These are phyloP conservation scores for Fulmarus glacialis DNA, from an alignment of 2,113 vertebrate species.

Conservation along the genomic window DNA sequence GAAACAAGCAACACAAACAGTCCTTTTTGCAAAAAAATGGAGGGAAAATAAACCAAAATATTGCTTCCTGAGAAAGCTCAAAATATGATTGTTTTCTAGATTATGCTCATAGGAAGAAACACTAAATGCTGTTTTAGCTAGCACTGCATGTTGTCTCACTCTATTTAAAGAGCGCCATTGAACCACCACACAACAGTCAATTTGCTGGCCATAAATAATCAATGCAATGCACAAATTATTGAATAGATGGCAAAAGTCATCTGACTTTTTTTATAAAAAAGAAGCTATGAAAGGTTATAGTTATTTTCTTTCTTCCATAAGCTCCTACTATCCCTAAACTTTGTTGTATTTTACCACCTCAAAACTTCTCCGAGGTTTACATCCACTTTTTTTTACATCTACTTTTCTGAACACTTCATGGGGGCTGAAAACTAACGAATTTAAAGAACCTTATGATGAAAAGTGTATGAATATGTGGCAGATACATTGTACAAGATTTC, in stretches of 20 bases:
- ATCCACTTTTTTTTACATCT: too few species aligned
- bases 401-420: not conserved
- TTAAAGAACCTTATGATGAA: not conserved
- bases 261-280: not conserved
- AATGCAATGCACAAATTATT: constrained; percentile 75
- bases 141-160: constrained; percentile 22
- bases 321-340: not conserved
- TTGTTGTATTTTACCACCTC: not conserved
- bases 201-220: constrained; percentile 85
- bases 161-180: constrained; percentile 78
- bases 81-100: not conserved
- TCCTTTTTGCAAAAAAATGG: not conserved
- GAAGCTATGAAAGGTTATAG: not conserved
- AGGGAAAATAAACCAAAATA: not conserved
- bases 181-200: constrained; percentile 73
- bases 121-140: constrained; percentile 8
- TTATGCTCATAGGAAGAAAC: not conserved
- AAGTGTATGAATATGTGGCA: not conserved
- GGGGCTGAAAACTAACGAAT: not conserved
- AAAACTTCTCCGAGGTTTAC: not conserved
- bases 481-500: not conserved
- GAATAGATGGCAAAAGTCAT: constrained; percentile 55
- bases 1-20: not conserved
- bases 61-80: not conserved
- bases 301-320: not conserved